Evolutionary conservation across 2,113 vertebrate species (phyloP).

Genomic region (Pluvianellus socialis): DNA sequence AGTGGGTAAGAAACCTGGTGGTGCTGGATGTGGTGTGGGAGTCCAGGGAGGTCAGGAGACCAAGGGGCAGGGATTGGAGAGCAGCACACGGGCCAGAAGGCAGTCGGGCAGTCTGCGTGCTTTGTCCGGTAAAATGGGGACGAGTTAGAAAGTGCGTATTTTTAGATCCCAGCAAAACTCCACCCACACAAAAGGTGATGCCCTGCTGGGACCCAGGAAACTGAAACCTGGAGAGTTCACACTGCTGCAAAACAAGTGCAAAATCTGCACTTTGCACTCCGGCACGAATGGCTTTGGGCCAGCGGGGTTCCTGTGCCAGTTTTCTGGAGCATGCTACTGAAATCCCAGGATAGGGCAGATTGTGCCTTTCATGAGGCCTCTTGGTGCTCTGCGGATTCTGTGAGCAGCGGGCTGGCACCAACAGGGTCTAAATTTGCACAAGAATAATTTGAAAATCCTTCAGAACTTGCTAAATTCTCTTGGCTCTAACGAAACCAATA

Average conservation of each 20-base stretch:
- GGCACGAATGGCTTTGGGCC: not conserved
- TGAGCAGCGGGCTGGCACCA: not conserved
- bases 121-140: not conserved
- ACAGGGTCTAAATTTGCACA: not conserved
- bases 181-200: not conserved
- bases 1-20: not conserved
- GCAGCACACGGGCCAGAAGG: rapidly evolving
- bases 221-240: not conserved
- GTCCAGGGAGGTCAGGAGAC: not conserved
- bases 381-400: not conserved
- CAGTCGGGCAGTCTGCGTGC: rapidly evolving
- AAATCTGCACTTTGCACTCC: not conserved
- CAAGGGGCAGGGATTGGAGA: not conserved
- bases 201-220: not conserved
- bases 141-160: not conserved
- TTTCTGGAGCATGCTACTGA: not conserved
- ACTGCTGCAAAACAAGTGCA: not conserved
- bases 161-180: not conserved
- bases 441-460: constrained; percentile 30
- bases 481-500: not conserved
- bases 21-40: not conserved
- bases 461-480: constrained; percentile 29
- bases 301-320: not conserved
- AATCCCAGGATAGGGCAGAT: not conserved
- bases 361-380: not conserved